phyloP scores from a whole-genome alignment of 2,113 vertebrate genomes.

The Catagonus wagneri region DNA sequence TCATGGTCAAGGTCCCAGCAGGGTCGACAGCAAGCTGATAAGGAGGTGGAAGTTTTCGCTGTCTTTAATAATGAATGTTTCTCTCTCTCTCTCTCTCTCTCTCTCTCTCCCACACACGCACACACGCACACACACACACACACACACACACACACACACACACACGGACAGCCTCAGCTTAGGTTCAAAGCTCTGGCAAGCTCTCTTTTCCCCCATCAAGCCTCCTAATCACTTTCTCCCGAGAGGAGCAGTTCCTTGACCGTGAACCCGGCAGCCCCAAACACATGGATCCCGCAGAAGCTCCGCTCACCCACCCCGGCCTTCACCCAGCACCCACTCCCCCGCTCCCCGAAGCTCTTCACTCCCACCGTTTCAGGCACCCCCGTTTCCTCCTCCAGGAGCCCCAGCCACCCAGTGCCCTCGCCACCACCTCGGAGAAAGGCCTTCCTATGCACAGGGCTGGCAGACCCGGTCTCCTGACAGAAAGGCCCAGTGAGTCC shows the following conservation, averaged over 20 bases:
- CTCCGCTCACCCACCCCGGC: not conserved
- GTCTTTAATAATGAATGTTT: not conserved
- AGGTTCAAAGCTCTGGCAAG: not conserved
- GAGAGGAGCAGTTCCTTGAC: no score
- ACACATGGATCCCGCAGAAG: not conserved
- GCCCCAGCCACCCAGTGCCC: not conserved
- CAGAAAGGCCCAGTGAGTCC: conserved; percentile 82
- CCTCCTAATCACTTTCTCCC: no score
- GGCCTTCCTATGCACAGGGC: conserved; percentile 69
- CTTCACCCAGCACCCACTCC: not conserved
- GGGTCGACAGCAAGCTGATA: not conserved
- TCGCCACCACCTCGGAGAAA: conserved; percentile 40
- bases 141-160: not conserved
- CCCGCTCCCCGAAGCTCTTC: not conserved
- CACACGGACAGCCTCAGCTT: not conserved
- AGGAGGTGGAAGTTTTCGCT: not conserved
- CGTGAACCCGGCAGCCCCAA: not conserved
- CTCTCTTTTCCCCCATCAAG: not conserved
- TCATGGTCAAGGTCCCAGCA: no score
- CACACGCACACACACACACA: not conserved
- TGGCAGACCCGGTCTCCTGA: conserved; percentile 68
- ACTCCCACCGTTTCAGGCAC: not conserved
- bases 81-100: not conserved
- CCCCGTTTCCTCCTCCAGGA: not conserved
- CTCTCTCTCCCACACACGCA: not conserved